These are phyloP conservation scores for Cryptotis parvus DNA, from an alignment of 2,113 vertebrate genomes.

Conservation along the genomic window DNA sequence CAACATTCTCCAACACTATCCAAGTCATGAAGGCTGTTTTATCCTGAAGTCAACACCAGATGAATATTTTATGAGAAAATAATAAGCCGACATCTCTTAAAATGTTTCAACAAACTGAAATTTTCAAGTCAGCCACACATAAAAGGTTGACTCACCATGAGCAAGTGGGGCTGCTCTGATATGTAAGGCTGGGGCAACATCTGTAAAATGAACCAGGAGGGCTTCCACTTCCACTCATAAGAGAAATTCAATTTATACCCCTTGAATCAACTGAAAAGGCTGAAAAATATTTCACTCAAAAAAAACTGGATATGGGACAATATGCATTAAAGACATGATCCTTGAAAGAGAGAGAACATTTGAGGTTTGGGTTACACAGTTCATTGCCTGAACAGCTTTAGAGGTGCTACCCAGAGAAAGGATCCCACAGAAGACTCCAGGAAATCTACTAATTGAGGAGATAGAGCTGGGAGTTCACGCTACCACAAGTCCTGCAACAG, in stretches of 20 bases:
- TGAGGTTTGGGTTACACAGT: background rate
- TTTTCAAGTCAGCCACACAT: background rate
- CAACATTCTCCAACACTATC: too few relatives aligned
- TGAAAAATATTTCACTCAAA: background rate
- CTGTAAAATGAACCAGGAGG: background rate
- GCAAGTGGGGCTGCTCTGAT: background rate
- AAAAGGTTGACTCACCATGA: background rate
- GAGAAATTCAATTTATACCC: background rate
- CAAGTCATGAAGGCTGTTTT: background rate
- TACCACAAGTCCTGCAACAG: background rate
- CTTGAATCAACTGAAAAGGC: background rate
- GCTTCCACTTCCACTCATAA: background rate
- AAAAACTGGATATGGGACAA: background rate
- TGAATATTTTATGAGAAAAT: background rate
- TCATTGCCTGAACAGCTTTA: background rate
- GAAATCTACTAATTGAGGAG: background rate
- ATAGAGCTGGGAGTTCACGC: background rate
- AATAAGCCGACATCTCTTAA: background rate
- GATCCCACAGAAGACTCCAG: background rate
- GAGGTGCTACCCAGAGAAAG: background rate
- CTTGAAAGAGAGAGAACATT: background rate
- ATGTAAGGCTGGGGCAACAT: background rate
- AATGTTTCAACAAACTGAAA: background rate
- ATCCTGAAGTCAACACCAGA: background rate
- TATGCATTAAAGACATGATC: background rate